Percentiles rank a stretch among this genome's conserved stretches.
These are phyloP conservation scores for Lasioglossum malachurum DNA, from an alignment of 2,888 invertebrate genomes.

Conservation along the genomic window DNA sequence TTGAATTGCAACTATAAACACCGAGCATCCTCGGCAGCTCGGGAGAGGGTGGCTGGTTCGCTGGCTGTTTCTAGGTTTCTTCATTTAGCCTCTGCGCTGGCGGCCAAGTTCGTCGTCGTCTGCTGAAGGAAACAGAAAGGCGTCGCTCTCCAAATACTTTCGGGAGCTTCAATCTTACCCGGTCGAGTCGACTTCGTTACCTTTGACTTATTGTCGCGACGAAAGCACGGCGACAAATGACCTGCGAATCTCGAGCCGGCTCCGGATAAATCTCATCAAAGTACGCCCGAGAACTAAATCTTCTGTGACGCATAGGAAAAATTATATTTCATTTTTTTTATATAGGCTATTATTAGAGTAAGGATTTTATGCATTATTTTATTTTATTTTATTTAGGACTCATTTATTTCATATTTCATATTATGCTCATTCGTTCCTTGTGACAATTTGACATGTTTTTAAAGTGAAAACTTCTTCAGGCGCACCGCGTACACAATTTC, in stretches of 20 bases:
- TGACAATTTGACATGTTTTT: not conserved
- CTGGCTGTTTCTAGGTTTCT: conserved; percentile 58
- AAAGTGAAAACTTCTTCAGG: too few relatives aligned
- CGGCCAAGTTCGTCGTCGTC: conserved; percentile 57
- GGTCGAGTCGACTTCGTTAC: not conserved
- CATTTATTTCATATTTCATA: too few relatives aligned
- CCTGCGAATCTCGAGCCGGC: not conserved
- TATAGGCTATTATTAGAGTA: not conserved
- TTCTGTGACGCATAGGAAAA: not conserved
- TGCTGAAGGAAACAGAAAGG: conserved; percentile 38
- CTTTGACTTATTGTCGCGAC: not conserved
- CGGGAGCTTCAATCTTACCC: conserved; percentile 37
- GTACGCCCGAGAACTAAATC: not conserved
- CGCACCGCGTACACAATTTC: too few relatives aligned
- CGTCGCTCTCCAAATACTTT: conserved; percentile 35
- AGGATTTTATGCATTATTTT: not conserved
- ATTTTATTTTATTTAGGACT: too few relatives aligned
- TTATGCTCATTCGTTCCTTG: too few relatives aligned
- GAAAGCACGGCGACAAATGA: not conserved
- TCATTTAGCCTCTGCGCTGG: conserved; percentile 56
- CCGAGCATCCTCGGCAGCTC: conserved; percentile 47
- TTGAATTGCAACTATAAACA: conserved; percentile 66
- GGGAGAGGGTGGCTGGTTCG: conserved; percentile 23
- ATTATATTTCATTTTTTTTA: not conserved
- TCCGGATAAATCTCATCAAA: not conserved